Evolutionary conservation across 2,797 vertebrate genomes (phyloP), one percentile per base, ranked within the genome.

Genomic region (Staurois parvus): DNA sequence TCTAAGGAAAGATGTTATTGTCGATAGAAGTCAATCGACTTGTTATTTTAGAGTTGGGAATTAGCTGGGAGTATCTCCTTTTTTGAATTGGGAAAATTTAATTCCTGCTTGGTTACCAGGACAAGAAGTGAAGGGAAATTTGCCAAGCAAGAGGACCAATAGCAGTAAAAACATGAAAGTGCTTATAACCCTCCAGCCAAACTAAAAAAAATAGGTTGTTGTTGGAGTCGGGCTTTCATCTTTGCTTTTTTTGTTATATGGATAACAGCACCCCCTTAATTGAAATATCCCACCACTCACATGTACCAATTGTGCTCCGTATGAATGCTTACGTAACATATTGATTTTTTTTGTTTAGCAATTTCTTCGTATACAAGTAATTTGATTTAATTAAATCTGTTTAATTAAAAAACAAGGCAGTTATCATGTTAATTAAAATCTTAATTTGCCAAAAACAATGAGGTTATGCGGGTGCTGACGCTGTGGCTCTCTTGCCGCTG

Each of bases 391-490:
- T 85, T 89, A 87, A 67, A 88, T 79, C 59, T 13, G 40, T 84
- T 88, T 90, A 15, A 89, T 91, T 88, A 34, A 64, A 88, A 59
- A 92, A 88, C 81, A 45, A 87, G 13, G 82, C 0, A 88, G 79
- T 88, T 88, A 88, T 86, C 26, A 85, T 69, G 70, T 88, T 90
- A 87, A 91, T 89, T 90, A 88, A 91, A 90, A 88, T 83, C 32
- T 89, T 91, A 82, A 87, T 40, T 84, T 90, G 88, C 45, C 40
- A 2, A 7, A 87, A 84, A 30, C 1, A 7, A 1, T 77, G 52
- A 26, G 87, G 13, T 76, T 88, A 79, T 87, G 48, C 29, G 37
- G 79, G 0, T 69, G 21, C 2, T 90, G n/a, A 89, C 84, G 0
- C 40, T 84, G 66, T 1, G 84, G 17, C 28, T 85, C 1, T 74